A percentile compares a stretch with the other conserved stretches of the same genome.
phyloP scores from a whole-genome alignment of 2,888 invertebrate species.

The Megamerina dolium region DNA sequence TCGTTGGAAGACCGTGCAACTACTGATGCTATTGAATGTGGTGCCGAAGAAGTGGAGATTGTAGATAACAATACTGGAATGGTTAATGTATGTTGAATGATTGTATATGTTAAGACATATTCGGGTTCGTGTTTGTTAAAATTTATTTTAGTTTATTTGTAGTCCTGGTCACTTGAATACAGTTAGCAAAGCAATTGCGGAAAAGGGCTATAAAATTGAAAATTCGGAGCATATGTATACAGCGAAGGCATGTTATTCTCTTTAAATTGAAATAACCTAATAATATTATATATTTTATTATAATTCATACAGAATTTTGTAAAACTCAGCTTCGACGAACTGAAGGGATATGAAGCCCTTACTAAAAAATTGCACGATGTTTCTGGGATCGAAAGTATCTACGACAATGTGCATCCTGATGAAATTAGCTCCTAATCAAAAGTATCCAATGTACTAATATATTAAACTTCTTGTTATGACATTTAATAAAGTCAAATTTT shows the following conservation, averaged over 20 bases:
- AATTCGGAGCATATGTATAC: constrained; percentile 37
- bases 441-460: too few relatives aligned
- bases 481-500: too few relatives aligned
- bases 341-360: constrained; percentile 50
- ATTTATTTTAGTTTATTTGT: constrained; percentile 55
- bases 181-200: constrained; percentile 51
- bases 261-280: not conserved
- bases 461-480: too few relatives aligned
- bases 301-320: constrained; percentile 46
- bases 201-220: constrained; percentile 33
- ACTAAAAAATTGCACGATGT: constrained; percentile 53
- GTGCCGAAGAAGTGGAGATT: constrained; percentile 62
- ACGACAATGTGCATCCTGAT: constrained; percentile 50
- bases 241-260: constrained; percentile 30
- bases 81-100: constrained; percentile 31
- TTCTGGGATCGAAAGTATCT: constrained; percentile 56
- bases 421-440: too few relatives aligned
- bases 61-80: constrained; percentile 42
- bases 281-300: too few relatives aligned
- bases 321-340: constrained; percentile 51
- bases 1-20: constrained; percentile 54
- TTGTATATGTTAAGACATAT: not conserved
- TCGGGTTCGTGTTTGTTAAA: not conserved
- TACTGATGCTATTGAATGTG: constrained; percentile 62
- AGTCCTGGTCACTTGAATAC: constrained; percentile 49